These are phyloP conservation scores for Drosophila hydei DNA, from an alignment of 1,140 invertebrate species.

Conservation along the genomic window DNA sequence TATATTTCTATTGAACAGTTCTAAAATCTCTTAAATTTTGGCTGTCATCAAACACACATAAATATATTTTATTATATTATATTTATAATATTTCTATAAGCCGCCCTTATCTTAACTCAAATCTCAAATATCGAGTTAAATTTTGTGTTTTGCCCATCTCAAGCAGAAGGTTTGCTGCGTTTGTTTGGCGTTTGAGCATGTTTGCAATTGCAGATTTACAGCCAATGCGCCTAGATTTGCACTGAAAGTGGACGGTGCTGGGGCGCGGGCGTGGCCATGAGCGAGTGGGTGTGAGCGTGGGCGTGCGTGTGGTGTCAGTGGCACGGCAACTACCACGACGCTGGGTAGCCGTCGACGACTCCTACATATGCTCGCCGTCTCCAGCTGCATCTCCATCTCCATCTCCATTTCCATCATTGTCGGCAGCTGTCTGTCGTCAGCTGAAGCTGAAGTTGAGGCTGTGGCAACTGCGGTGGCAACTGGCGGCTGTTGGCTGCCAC, in stretches of 20 bases:
- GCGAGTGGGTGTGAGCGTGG: constrained; percentile 31
- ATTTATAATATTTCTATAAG: background rate
- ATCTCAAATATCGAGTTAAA: background rate
- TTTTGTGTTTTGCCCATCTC: constrained; percentile 1
- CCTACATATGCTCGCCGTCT: constrained; percentile 35
- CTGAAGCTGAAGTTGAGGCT: constrained; percentile 51
- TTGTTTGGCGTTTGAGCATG: constrained; percentile 10
- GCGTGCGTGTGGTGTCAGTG: constrained; percentile 71
- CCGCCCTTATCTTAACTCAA: background rate
- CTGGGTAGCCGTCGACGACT: constrained; percentile 32
- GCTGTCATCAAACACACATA: too few relatives aligned
- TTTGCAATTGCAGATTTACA: constrained; percentile 47
- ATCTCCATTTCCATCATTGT: constrained; percentile 17
- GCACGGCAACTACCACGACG: constrained; percentile 56
- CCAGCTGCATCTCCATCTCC: constrained; percentile 7
- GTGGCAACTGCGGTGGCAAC: constrained; percentile 65
- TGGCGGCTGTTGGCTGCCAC: constrained; percentile 62
- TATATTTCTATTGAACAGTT: too few relatives aligned
- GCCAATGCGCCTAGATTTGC: constrained; percentile 40
- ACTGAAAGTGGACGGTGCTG: constrained; percentile 33
- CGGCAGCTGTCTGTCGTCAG: constrained; percentile 49
- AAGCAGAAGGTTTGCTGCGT: constrained; percentile 11
- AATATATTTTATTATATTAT: background rate
- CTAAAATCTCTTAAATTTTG: too few relatives aligned
- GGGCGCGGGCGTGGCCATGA: constrained; percentile 46